phyloP scores from a whole-genome alignment of 35 echinoderm and acorn worm genomes.

The Hemicentrotus pulcherrimus region DNA sequence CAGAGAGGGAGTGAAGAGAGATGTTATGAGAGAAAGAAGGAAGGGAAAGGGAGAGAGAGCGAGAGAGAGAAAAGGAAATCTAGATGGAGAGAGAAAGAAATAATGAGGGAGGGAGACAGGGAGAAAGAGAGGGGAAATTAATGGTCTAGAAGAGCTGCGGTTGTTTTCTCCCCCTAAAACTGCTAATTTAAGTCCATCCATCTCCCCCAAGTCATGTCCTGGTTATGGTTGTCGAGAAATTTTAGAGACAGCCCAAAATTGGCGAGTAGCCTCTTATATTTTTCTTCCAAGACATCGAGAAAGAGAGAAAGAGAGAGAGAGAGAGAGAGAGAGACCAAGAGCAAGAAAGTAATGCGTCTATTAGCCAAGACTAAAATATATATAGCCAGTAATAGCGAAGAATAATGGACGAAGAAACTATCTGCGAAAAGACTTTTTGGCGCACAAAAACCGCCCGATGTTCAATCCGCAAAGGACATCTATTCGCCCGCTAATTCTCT shows the following conservation, averaged over 20 bases:
- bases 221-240: neutral
- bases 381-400: constrained; percentile 36
- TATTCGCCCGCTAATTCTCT: constrained; percentile 19
- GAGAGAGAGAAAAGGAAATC: too few relatives aligned
- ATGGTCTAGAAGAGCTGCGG: neutral
- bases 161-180: constrained; percentile 14
- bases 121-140: too few relatives aligned
- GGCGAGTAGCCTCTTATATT: neutral
- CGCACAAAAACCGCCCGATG: neutral
- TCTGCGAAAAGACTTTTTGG: constrained; percentile 14
- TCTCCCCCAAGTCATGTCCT: neutral
- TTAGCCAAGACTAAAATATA: constrained; percentile 5
- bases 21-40: neutral
- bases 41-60: neutral
- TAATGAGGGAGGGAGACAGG: too few relatives aligned
- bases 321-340: neutral
- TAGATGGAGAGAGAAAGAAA: too few relatives aligned
- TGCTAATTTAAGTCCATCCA: constrained; percentile 34
- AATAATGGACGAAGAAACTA: constrained; percentile 28
- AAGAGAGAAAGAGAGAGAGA: neutral
- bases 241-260: neutral
- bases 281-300: neutral
- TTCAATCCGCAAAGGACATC: constrained; percentile 29
- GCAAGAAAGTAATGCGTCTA: neutral
- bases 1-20: too few relatives aligned